Conservation (phyloP, 1,140 invertebrate species). For the Macrocentrus cingulum region DNA sequence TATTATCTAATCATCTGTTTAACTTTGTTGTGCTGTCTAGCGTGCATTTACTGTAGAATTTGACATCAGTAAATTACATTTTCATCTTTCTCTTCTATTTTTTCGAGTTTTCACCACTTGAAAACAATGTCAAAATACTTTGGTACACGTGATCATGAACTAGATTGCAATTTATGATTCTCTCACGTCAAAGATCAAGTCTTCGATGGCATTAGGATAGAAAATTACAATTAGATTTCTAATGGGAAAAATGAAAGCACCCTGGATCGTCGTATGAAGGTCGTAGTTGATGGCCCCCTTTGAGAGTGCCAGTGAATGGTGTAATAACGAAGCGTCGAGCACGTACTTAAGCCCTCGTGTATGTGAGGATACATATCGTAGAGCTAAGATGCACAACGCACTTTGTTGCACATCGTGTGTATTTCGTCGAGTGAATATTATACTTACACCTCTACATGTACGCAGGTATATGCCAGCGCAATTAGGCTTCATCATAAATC, state of each 20-base stretch:
- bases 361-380: no score
- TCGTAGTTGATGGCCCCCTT: constrained; percentile 11
- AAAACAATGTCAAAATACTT: no score
- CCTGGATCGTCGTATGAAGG: not conserved
- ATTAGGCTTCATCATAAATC: constrained; percentile 38
- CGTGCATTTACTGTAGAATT: no score
- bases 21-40: no score
- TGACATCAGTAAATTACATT: no score
- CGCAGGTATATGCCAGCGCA: constrained; percentile 19
- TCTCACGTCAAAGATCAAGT: no score
- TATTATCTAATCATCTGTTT: no score
- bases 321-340: constrained; percentile 17
- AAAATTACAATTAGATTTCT: not conserved
- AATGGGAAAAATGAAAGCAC: not conserved
- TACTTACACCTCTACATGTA: constrained; percentile 4
- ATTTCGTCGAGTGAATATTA: no score
- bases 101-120: no score
- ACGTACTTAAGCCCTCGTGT: not conserved
- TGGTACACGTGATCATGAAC: no score
- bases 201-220: not conserved
- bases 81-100: no score
- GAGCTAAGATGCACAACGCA: constrained; percentile 5
- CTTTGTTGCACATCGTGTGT: not conserved
- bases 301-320: constrained; percentile 9
- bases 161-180: no score